Percentiles rank a stretch among this genome's conserved stretches.
Evolutionary conservation across 2,888 invertebrate genomes (phyloP).

Genomic region (Caenorhabditis becei): DNA sequence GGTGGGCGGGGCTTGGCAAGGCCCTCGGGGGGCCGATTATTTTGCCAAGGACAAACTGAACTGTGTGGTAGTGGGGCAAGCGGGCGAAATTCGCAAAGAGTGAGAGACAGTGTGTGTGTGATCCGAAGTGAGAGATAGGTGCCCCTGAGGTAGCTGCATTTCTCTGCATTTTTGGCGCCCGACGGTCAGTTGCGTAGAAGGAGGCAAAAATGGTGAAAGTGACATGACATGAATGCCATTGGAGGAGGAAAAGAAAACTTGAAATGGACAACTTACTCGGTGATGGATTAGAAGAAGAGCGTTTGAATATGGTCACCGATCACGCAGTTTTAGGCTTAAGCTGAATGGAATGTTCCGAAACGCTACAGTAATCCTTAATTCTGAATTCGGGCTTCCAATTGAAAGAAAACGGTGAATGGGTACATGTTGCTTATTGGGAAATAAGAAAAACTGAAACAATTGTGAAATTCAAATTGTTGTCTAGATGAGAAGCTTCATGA

Average conservation of each 20-base stretch:
- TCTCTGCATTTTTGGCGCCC: conserved; percentile 23
- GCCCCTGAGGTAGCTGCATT: too few species aligned
- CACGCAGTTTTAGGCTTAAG: too few species aligned
- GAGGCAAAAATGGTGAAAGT: conserved; percentile 3
- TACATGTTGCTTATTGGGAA: too few species aligned
- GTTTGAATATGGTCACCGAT: not conserved
- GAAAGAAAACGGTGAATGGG: too few species aligned
- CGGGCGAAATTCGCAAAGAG: conserved; percentile 11
- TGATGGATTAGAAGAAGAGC: not conserved
- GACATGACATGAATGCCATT: conserved; percentile 19
- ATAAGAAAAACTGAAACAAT: too few species aligned
- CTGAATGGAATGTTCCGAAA: too few species aligned
- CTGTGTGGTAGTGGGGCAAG: conserved; percentile 52
- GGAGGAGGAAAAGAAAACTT: conserved; percentile 14
- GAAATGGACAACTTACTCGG: conserved; percentile 30
- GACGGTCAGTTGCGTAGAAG: conserved; percentile 4
- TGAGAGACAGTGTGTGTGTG: too few species aligned
- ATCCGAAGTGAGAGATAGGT: not conserved
- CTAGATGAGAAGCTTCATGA: too few species aligned
- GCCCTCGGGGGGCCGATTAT: conserved; percentile 13
- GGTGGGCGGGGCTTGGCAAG: conserved; percentile 2
- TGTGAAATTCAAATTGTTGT: too few species aligned
- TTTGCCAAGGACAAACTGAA: conserved; percentile 50
- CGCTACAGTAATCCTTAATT: too few species aligned
- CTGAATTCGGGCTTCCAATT: too few species aligned